Evolutionary conservation across 2,113 vertebrate species (phyloP), one percentile per base, ranked within the genome.

Genomic region (Setophaga kirtlandii): DNA sequence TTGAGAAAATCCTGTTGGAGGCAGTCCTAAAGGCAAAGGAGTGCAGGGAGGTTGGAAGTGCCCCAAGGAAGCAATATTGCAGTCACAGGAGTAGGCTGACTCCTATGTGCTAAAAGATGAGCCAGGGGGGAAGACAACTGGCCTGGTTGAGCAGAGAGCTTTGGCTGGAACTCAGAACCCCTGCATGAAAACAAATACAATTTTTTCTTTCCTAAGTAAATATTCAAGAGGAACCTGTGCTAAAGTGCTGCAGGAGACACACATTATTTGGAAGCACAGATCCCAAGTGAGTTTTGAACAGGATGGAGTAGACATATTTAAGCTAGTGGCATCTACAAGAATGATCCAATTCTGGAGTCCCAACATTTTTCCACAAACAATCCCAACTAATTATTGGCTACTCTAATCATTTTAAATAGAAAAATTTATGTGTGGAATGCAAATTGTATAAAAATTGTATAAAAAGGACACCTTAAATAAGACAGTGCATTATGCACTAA

Each of bases 401-500:
- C 8, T 55, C 5, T 35, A 56, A 41, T 4, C 13, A 73, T 5
- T 52, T 30, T 6, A 53, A 81, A 31, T 27, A 59, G 25, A 65
- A 70, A 15, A 0, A 59, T 47, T 86, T 70, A 30, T 8, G 6
- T 25, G 28, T 21, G 8, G 19, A 91, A 65, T 20, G 10, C 27
- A 83, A 82, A 30, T 37, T 27, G 31, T 5, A 49, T 35, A 19
- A 55, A 83, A 82, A 30, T 37, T 27, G 31, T 5, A 49, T 35
- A 19, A 55, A 76, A 88, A 62, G 25, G 2, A n/a, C 6, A 62
- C 4, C 39, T 67, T 58, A 75, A 55, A 70, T 37, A 59, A 10
- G 8, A 82, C 10, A n/a, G 3, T 13, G 13, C 49, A 53, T 28
- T 28, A 37, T 0, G 0, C 25, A 58, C 19, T 15, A 47, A 23